Evolutionary conservation across 2,113 vertebrate species (phyloP).

Genomic region (Etia nguti): DNA sequence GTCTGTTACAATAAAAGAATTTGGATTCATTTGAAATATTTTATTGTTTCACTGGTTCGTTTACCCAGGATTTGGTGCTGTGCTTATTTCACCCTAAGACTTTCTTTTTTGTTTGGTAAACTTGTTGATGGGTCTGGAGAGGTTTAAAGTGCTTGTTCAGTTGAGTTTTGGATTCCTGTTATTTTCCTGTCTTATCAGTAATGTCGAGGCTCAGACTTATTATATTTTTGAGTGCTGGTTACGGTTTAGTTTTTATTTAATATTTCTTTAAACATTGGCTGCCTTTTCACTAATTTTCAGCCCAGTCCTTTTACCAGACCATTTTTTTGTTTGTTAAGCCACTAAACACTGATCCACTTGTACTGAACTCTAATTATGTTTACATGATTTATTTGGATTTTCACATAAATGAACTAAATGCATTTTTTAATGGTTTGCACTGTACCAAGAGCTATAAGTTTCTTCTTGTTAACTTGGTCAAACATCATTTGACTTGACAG

Average conservation of each 20-base stretch:
- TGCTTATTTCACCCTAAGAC: not conserved
- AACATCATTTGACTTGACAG: not conserved
- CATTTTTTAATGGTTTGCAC: not conserved
- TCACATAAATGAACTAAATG: not conserved
- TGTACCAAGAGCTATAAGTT: not conserved
- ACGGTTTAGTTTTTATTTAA: not conserved
- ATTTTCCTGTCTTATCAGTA: not conserved
- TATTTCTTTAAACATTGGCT: not conserved
- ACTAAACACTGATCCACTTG: not conserved
- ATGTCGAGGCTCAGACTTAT: not conserved
- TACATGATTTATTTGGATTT: not conserved
- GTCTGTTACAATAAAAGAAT: slow-evolving; percentile 69
- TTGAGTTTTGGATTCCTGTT: not conserved
- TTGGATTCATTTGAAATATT: not conserved
- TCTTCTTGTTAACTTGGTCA: not conserved
- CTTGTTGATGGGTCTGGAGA: not conserved
- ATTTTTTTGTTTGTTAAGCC: not conserved
- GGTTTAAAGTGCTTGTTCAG: not conserved
- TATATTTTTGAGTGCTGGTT: not conserved
- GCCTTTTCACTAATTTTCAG: not conserved
- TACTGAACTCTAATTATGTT: not conserved
- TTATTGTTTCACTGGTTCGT: not conserved
- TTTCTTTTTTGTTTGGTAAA: not conserved
- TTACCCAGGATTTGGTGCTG: accelerated
- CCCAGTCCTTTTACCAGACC: not conserved